Percentiles rank a stretch among this genome's conserved stretches.
phyloP scores from a whole-genome alignment of 2,113 vertebrate genomes.

The Arenaria interpres region DNA sequence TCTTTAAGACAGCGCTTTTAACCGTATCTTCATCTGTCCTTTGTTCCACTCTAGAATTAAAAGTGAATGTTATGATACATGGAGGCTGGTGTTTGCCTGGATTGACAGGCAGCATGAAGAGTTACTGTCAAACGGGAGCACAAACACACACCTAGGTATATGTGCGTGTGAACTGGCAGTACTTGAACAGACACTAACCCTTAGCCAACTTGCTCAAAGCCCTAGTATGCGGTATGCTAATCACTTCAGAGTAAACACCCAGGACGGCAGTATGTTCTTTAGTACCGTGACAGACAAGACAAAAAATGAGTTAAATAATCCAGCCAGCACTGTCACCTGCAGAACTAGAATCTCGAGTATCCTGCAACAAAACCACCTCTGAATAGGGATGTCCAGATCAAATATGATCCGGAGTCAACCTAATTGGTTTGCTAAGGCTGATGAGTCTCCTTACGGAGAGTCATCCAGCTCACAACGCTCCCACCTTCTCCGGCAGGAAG shows the following conservation, averaged over 20 bases:
- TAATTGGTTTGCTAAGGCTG: background rate
- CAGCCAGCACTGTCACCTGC: background rate
- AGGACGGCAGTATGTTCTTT: background rate
- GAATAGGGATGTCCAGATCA: background rate
- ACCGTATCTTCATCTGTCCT: background rate
- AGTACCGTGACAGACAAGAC: background rate
- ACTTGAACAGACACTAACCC: background rate
- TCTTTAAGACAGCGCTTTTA: constrained; percentile 4
- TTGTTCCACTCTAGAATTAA: background rate
- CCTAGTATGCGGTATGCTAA: background rate
- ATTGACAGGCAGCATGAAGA: background rate
- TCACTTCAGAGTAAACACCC: background rate
- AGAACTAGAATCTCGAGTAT: background rate
- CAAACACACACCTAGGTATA: accelerated
- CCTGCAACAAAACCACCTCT: background rate
- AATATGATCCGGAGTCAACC: background rate
- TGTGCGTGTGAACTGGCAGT: background rate
- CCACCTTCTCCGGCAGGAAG: constrained; percentile 38
- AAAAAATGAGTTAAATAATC: background rate
- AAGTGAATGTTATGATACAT: background rate
- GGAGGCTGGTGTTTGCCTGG: background rate
- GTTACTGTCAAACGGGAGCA: background rate
- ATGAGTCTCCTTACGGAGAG: background rate
- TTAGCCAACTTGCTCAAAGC: background rate
- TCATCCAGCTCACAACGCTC: background rate